Percentiles rank a stretch among this genome's conserved stretches.
Conservation (phyloP, 1,140 invertebrate species). For the Aphelenchoides besseyi region DNA sequence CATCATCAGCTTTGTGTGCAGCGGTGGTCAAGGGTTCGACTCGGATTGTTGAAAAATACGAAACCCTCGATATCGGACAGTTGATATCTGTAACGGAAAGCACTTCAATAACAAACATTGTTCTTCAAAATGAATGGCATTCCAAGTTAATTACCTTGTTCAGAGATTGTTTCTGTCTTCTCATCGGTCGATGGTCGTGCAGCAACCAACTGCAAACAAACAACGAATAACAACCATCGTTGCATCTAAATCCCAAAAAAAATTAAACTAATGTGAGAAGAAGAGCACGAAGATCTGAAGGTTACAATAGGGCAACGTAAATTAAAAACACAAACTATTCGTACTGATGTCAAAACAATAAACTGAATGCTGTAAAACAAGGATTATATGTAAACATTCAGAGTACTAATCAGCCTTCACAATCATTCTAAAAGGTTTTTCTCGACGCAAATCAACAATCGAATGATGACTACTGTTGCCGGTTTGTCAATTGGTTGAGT, state of each 20-base stretch:
- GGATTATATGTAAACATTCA: too few species aligned
- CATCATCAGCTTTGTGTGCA: conserved; percentile 12
- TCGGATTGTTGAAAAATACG: conserved; percentile 37
- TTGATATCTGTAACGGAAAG: background rate
- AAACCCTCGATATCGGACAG: background rate
- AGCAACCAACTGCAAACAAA: background rate
- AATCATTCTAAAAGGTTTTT: background rate
- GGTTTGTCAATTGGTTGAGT: background rate
- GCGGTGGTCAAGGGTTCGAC: conserved; percentile 31
- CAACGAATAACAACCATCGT: background rate
- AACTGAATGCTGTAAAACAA: background rate
- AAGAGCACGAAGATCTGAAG: background rate
- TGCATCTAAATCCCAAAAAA: background rate
- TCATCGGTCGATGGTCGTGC: background rate
- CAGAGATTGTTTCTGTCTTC: background rate
- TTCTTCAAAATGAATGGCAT: background rate
- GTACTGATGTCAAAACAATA: background rate
- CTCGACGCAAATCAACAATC: background rate
- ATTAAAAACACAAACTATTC: background rate
- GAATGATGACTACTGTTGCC: background rate
- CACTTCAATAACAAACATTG: background rate
- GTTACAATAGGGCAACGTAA: too few species aligned
- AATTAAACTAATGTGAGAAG: background rate
- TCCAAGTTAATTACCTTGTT: background rate
- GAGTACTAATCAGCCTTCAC: background rate